These are phyloP conservation scores for Ctenodactylus gundi DNA, from an alignment of 2,113 vertebrate species.

Conservation along the genomic window DNA sequence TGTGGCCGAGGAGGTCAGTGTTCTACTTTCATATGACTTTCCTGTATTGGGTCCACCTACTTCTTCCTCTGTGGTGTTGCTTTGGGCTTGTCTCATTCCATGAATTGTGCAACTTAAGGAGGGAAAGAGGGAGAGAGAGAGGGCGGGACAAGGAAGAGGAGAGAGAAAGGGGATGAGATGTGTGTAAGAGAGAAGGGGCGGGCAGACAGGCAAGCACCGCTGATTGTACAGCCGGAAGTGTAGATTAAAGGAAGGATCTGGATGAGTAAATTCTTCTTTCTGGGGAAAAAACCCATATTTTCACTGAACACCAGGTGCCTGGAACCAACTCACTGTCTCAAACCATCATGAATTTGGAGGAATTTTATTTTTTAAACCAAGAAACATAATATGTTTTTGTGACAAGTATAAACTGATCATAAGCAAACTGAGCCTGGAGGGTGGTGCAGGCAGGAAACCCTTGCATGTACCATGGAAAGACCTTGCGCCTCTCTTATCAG, in stretches of 20 bases:
- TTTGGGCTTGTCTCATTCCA: neutral
- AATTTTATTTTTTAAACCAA: constrained; percentile 17
- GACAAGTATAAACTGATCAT: neutral
- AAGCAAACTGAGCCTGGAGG: neutral
- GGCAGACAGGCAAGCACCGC: neutral
- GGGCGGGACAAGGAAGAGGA: neutral
- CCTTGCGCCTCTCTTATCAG: neutral
- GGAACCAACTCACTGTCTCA: neutral
- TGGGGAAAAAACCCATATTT: neutral
- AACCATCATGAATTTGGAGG: neutral
- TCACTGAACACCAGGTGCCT: neutral
- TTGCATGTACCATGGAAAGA: neutral
- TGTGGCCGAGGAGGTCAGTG: no score
- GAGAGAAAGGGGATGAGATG: no score
- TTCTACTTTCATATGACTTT: neutral
- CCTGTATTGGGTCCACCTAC: neutral
- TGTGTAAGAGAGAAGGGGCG: neutral
- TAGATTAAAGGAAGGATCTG: neutral
- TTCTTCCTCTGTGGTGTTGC: neutral
- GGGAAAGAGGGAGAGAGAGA: neutral
- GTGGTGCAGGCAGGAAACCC: neutral
- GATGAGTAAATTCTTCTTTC: neutral
- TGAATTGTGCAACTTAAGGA: neutral
- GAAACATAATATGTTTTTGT: neutral
- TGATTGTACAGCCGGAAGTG: neutral